These are phyloP conservation scores for Mionectes olivaceus DNA, from an alignment of 2,797 vertebrate species.

Conservation along the genomic window DNA sequence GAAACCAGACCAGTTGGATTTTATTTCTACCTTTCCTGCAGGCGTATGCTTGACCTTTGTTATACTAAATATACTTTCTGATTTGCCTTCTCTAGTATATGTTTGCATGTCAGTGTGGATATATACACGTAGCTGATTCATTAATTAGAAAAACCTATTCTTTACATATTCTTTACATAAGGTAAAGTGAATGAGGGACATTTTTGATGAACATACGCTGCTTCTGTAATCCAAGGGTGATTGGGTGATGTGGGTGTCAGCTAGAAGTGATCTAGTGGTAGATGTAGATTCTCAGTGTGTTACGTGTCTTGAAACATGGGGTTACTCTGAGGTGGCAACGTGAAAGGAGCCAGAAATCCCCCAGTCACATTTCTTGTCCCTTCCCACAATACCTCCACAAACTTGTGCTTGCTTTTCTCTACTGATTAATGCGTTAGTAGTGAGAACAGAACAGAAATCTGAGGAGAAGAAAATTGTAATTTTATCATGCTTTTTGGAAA, in stretches of 20 bases:
- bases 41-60: neutral
- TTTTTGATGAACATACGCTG: neutral
- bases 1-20: neutral
- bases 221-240: neutral
- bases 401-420: neutral
- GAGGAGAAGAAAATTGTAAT: neutral
- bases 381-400: neutral
- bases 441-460: neutral
- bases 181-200: neutral
- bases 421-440: neutral
- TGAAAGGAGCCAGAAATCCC: neutral
- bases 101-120: neutral
- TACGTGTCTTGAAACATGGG: neutral
- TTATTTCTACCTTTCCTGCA: neutral
- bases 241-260: neutral
- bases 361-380: neutral
- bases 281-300: accelerated
- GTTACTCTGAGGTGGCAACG: neutral
- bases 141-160: neutral
- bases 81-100: neutral
- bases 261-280: neutral
- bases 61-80: neutral
- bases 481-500: neutral
- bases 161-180: neutral
- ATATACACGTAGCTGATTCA: neutral